Evolutionary conservation across 2,888 invertebrate species (phyloP), one percentile per base, ranked within the genome.

Genomic region (Clunio marinus): DNA sequence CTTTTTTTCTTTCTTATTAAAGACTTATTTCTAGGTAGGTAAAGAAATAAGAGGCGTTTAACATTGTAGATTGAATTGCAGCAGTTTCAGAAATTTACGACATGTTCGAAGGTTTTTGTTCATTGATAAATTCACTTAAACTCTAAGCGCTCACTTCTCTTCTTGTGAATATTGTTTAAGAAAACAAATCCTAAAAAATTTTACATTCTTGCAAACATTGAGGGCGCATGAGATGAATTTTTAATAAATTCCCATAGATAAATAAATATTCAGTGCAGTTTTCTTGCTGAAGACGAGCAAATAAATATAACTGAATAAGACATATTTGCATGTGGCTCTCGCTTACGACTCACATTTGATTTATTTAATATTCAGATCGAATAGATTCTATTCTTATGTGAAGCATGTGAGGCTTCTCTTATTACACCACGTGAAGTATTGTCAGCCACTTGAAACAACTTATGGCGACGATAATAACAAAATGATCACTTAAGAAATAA

Each of bases 181-280:
- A n/a, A 25, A 57, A 57, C 24, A 57, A 57, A 25, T 57, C 25
- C 24, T n/a, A 41, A 41, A 57, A 25, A 22, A n/a, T 57, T 25
- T 57, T 25, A 25, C 55, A 22, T 25, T n/a, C 25, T 25, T 24
- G 24, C 17, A 51, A 51, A 57, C 15, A 8, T 15, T 24, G 25
- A 27, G 2, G n/a, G 41, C 15, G 55, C 55, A 57, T 32, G 58
- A 10, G 8, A 10, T 7, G 58, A 58, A 58, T 58, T 17, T 58
- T 58, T 27, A 58, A 58, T 32, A 32, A 32, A 58, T 28, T 58
- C 58, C 20, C 58, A 32, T 58, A 28, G 46, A n/a, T n/a, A n/a
- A n/a, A n/a, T n/a, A n/a, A n/a, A n/a, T n/a, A n/a, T n/a, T 41
- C 41, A 15, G 2, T 41, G 41, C 41, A 41, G 2, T 41, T 41